Evolutionary conservation across 1,140 invertebrate species (phyloP), one percentile per base, ranked within the genome.

Genomic region (Drosophila chauvacae): DNA sequence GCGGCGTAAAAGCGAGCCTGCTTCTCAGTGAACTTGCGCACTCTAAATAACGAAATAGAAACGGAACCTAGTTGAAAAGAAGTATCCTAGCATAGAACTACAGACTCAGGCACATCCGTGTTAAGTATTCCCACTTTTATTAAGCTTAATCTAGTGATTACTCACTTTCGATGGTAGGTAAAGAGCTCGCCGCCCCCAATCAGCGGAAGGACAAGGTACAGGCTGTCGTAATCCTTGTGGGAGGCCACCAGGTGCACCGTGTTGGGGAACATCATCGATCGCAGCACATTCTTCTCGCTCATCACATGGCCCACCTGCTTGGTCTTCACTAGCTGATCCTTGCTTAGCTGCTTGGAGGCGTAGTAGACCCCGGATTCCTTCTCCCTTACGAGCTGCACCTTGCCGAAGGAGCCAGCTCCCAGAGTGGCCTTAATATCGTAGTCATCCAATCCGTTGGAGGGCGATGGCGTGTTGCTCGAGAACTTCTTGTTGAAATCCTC

Each of bases 291-390:
- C 86, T 98, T 98, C 92, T 99, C 98, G 83, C 96, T 97, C 61
- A 95, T 93, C 5, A 96, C 97, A 88, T 98, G 97, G 59, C 96
- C 94, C 11, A 98, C 94, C 93, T 98, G 97, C 86, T 97, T 97
- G 78, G 96, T 94, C 92, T 96, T 97, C 0, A 98, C 94, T 18
- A 98, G 94, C 92, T 97, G 97, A 73, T 95, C 95, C 93, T 99
- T 99, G 81, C 97, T 96, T 66, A 99, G 92, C 71, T 98, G 95
- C 94, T 99, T 99, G 95, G 98, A 97, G 1, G 98, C 98, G 91
- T 95, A 98, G 80, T 94, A 97, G 10, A 35, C 51, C 0, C 77
- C 71, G 0, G 66, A 30, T 0, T 72, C 55, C 45, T 48, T 79
- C n/a, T 91, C 73, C 48, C 57, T 66, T 14, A 90, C 73, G 9